Base-by-base conservation (phyloP, 2,113 vertebrate species). In the Epinephelus fuscoguttatus region DNA sequence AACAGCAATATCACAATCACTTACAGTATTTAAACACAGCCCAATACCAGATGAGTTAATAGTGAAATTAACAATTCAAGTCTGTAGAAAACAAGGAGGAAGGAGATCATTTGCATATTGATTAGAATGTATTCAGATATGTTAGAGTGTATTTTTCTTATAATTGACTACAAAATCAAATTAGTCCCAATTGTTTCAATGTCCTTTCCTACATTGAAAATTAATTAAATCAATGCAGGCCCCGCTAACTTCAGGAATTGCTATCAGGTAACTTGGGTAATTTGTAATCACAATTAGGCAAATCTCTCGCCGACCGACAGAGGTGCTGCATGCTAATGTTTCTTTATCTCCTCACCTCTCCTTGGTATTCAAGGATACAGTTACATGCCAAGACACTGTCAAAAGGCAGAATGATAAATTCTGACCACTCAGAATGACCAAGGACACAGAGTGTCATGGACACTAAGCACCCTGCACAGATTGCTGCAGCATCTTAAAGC, bases 231-330 rank as follows among this genome's bases (percentile, higher is more conserved):
- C 76, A 81, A 75, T 69, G 56, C 63, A 76, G 71, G 75, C 88
- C 75, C 78, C 1, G 66, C 80, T 91, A 87, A 87, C 82, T 91
- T 82, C 45, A 55, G 49, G 62, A 91, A 89, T 72, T 88, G 81
- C 88, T 93, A 91, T 91, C 84, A 85, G 90, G 86, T 92, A 90
- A 92, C 89, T 88, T 86, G 85, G 77, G 62, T 87, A 87, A 93
- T 95, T 93, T 88, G 86, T 92, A 91, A 93, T 93, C 91, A 82
- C 92, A 93, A 92, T 92, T 89, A 88, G 64, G 71, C 89, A 77
- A 92, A 90, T 92, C 82, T 87, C 84, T 60, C 30, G 63, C 75
- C 82, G 50, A 25, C 70, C 15, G 37, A 49, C 63, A 37, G 2
- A 83, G 75, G 25, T 4, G 70, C 59, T 79, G 88, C 84, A 95